phyloP scores from a whole-genome alignment of 2,797 vertebrate species.

The Tenualosa ilisha region DNA sequence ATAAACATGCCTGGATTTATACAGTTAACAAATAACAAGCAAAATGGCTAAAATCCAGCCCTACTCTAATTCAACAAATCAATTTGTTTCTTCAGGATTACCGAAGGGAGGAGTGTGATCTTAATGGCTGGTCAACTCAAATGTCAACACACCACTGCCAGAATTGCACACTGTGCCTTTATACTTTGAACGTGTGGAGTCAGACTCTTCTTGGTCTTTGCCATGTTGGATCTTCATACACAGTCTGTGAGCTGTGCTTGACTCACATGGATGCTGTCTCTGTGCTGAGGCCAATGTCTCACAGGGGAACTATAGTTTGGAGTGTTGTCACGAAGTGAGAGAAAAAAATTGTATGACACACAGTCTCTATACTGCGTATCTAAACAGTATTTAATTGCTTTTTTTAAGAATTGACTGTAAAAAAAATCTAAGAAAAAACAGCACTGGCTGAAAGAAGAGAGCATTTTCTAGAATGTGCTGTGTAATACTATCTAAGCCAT shows the following conservation, averaged over 20 bases:
- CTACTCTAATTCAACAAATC: background rate
- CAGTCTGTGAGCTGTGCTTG: background rate
- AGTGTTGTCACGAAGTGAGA: background rate
- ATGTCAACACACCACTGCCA: background rate
- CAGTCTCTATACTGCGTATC: too few relatives aligned
- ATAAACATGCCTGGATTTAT: too few relatives aligned
- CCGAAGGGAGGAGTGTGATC: background rate
- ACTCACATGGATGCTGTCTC: background rate
- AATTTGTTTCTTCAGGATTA: background rate
- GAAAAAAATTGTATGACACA: too few relatives aligned
- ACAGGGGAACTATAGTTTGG: background rate
- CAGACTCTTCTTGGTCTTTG: background rate
- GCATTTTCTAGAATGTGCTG: background rate
- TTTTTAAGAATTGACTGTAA: background rate
- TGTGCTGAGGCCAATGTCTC: background rate
- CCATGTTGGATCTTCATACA: background rate
- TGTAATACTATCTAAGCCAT: background rate
- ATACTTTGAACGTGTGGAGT: background rate
- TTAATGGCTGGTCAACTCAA: background rate
- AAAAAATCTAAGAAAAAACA: too few relatives aligned
- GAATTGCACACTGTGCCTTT: background rate
- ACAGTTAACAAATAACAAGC: background rate
- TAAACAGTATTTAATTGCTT: background rate
- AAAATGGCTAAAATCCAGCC: background rate
- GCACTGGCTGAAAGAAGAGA: too few relatives aligned